Base-by-base conservation (phyloP, 2,797 vertebrate genomes). In the Chloroceryle inda region DNA sequence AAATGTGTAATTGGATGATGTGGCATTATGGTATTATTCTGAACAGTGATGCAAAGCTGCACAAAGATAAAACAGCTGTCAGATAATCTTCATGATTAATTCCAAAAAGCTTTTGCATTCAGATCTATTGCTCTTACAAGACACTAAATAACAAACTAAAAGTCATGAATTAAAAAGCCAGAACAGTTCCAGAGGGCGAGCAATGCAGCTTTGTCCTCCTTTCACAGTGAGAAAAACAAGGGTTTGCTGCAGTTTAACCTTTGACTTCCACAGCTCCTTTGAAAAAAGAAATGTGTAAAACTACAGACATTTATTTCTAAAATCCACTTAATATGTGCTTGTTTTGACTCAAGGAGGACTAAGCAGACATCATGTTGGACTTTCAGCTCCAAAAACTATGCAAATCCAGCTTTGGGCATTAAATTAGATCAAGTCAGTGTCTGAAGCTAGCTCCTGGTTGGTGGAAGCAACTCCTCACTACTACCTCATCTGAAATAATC, bases 401-500 rank as follows among this genome's bases (percentile, higher is more conserved):
- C 29, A 68, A 45, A 61, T 29, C n/a, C 69, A 77, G 0, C 37
- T 0, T 0, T 1, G 2, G 35, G 19, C 13, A 21, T 5, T 40
- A 5, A 37, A 49, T 20, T 2, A 9, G 24, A n/a, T 8, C 13
- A 16, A 22, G 26, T 16, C 5, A 11, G 16, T 9, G 35, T 55
- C 35, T 5, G 8, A 5, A 42, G 56, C 17, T 55, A 0, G 31
- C 24, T 77, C 29, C 40, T 20, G 12, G 13, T 12, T 20, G 12
- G 13, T 12, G 22, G 40, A 42, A 85, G 35, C 0, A 0, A 21
- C 35, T 74, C 61, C 56, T 59, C 2, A 0, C 14, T 9, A 2
- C 31, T 10, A 9, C 44, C 55, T 10, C 12, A 13, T 2, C 50
- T 9, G 5, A 42, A 45, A 7, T 1, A 22, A 8, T 1, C 6